Percentiles rank a stretch among this genome's conserved stretches.
Evolutionary conservation across 2,113 vertebrate genomes (phyloP).

Genomic region (Pygoscelis antarcticus): DNA sequence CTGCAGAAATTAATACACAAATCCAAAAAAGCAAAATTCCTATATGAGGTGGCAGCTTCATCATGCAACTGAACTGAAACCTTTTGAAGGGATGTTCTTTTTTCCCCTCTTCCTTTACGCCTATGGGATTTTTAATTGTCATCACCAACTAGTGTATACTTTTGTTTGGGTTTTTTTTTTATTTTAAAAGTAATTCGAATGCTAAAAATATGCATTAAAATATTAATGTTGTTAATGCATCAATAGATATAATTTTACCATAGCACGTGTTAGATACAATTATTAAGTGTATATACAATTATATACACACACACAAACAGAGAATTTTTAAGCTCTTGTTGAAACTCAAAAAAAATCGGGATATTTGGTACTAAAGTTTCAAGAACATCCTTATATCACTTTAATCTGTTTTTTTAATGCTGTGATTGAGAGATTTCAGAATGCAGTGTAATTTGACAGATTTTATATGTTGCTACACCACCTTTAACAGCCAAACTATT

Average conservation of each 20-base stretch:
- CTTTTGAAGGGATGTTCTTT: not conserved
- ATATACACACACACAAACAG: not conserved
- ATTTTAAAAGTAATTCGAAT: not conserved
- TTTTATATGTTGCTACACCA: not conserved
- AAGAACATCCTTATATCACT: not conserved
- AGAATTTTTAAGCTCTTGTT: not conserved
- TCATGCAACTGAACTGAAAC: not conserved
- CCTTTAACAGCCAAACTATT: not conserved
- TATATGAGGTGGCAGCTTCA: not conserved
- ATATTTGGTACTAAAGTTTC: not conserved
- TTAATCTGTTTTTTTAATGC: not conserved
- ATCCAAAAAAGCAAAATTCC: not conserved
- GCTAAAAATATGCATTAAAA: not conserved
- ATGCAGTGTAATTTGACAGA: not conserved
- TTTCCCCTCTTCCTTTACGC: not conserved
- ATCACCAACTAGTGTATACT: not conserved
- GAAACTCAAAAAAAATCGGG: not conserved
- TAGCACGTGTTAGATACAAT: not conserved
- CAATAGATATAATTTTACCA: not conserved
- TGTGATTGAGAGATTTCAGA: not conserved
- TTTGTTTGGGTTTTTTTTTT: accelerated
- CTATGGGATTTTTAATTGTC: not conserved
- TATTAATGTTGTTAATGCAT: not conserved
- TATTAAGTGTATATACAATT: not conserved
- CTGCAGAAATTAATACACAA: not conserved